Base-by-base conservation (phyloP, 1,140 invertebrate species). In the Lordiphosa mommai region DNA sequence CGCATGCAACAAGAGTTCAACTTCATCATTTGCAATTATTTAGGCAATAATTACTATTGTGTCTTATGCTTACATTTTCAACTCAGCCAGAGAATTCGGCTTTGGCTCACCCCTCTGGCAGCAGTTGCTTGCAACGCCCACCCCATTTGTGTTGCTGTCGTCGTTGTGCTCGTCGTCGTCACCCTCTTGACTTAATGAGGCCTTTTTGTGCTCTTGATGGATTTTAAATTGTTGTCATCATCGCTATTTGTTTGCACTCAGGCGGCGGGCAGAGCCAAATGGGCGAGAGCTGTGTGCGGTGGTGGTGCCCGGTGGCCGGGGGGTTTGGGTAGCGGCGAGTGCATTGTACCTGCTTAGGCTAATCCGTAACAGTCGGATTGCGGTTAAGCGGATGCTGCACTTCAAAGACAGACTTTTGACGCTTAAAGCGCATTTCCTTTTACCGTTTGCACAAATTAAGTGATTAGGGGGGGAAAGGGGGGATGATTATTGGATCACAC, bases 11-110 rank as follows among this genome's bases (percentile, higher is more conserved):
- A 44, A 51, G 52, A 36, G 33, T 37, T 30, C 37, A 34, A 57
- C 64, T 63, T 72, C 67, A 80, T 80, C 85, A 88, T 87, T 87
- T 87, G 85, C 72, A 88, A 87, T 88, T 88, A 88, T 88, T 88
- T 87, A 68, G 85, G 80, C 86, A 88, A 86, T 88, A 88, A 88
- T 88, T 88, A 88, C 86, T 88, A 88, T 87, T 88, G 86, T 88
- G 86, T 88, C 86, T 87, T 88, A 88, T 88, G 86, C 72, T 70
- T 64, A 84, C 80, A 86, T 88, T 88, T 84, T 76, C 48, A 44
- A 38, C 47, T 29, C 13, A 27, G n/a, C n/a, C n/a, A n/a, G n/a
- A n/a, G n/a, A n/a, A n/a, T n/a, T n/a, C n/a, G 48, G 37, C 20
- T 23, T 30, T 10, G 30, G 23, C 12, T 27, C 41, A 34, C 46